A percentile compares a stretch with the other conserved stretches of the same genome.
These are phyloP conservation scores for Drosophila novamexicana DNA, from an alignment of 1,140 invertebrate genomes.

Conservation along the genomic window DNA sequence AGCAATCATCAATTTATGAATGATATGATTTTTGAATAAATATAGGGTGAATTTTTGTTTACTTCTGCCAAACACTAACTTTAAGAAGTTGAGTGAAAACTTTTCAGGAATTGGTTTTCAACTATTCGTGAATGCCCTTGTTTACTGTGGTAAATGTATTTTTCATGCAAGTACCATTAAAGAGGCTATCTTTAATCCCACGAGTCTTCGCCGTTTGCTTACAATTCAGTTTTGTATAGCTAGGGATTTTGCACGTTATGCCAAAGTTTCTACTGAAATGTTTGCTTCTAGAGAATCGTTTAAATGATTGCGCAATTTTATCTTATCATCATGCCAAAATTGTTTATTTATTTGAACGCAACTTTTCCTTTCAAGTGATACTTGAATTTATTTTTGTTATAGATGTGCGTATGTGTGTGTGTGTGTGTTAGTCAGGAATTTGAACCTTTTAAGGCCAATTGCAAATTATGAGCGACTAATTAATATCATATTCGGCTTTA, in stretches of 20 bases:
- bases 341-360: conserved; percentile 58
- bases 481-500: conserved; percentile 18
- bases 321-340: conserved; percentile 62
- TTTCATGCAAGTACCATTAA: no score
- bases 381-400: conserved; percentile 26
- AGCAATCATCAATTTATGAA: no score
- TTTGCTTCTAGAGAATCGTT: conserved; percentile 32
- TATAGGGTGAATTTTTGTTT: no score
- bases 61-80: no score
- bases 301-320: conserved; percentile 29
- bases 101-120: no score
- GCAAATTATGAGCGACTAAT: conserved; percentile 17
- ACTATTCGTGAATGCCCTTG: no score
- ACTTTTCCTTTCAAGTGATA: conserved; percentile 49
- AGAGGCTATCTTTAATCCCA: no score
- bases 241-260: not conserved
- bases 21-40: no score
- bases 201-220: no score
- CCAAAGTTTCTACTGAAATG: not conserved
- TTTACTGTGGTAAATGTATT: no score
- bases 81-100: no score
- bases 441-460: conserved; percentile 31
- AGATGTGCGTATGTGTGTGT: conserved; percentile 8
- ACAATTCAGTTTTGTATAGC: no score
- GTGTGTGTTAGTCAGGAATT: conserved; percentile 19